Conservation (phyloP, 1,140 invertebrate genomes). For the Cherax destructor region DNA sequence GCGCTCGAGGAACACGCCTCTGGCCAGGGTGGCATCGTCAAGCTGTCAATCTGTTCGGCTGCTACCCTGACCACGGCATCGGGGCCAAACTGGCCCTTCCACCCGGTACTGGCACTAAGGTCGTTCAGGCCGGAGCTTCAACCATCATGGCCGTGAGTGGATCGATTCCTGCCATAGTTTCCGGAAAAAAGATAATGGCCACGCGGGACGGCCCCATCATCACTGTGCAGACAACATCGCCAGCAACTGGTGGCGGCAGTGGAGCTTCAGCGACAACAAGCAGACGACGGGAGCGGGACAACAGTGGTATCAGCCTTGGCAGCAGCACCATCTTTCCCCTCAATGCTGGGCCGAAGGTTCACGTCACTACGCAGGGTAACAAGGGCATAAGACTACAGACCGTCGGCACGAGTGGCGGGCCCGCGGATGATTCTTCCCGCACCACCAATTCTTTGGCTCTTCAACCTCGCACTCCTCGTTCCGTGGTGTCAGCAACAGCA, state of each 20-base stretch:
- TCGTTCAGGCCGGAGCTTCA: constrained; percentile 45
- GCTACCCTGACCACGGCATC: constrained; percentile 30
- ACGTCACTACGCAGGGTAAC: constrained; percentile 58
- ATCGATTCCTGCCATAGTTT: constrained; percentile 48
- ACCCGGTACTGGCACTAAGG: constrained; percentile 32
- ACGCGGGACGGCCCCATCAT: constrained; percentile 69
- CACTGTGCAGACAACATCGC: constrained; percentile 60
- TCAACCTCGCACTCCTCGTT: constrained; percentile 43
- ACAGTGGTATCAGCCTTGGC: constrained; percentile 45
- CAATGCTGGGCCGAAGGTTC: constrained; percentile 63
- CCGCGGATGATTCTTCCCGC: constrained; percentile 62
- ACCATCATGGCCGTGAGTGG: constrained; percentile 66
- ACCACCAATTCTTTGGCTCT: constrained; percentile 36
- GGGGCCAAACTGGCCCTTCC: constrained; percentile 39
- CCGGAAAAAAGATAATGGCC: constrained; percentile 68
- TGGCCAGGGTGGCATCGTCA: constrained; percentile 52
- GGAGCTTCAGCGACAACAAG: not conserved
- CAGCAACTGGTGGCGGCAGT: not conserved
- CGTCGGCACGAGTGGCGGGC: constrained; percentile 20
- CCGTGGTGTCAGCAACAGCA: constrained; percentile 51
- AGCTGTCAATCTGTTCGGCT: constrained; percentile 48
- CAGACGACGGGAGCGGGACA: constrained; percentile 14
- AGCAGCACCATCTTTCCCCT: constrained; percentile 68
- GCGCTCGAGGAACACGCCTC: constrained; percentile 50
- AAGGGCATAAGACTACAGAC: constrained; percentile 68